Conservation (phyloP, 1,140 invertebrate genomes). For the Andricus grossulariae region DNA sequence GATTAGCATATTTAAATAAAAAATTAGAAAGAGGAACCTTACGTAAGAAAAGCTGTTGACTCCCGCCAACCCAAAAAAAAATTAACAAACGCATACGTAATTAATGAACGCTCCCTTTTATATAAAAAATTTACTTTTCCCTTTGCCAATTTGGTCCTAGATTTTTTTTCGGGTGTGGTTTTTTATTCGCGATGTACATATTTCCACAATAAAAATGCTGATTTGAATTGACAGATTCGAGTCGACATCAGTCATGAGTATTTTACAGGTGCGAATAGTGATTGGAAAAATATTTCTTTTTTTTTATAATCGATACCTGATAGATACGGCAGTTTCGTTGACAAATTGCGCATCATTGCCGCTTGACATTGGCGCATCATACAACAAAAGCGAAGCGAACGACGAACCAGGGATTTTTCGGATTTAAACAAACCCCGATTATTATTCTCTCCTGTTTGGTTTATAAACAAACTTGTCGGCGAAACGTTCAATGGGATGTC, state of each 20-base stretch:
- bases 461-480: constrained; percentile 29
- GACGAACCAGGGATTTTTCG: constrained; percentile 13
- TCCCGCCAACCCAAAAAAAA: too few species aligned
- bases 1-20: too few species aligned
- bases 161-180: too few species aligned
- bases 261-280: constrained; percentile 12
- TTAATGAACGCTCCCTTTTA: too few species aligned
- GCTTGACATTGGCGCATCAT: constrained; percentile 5
- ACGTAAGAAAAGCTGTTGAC: too few species aligned
- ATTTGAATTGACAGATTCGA: not conserved
- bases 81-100: too few species aligned
- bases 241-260: not conserved
- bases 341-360: not conserved
- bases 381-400: constrained; percentile 19
- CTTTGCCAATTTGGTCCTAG: too few species aligned
- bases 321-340: constrained; percentile 22
- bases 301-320: not conserved
- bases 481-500: constrained; percentile 7
- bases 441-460: constrained; percentile 25
- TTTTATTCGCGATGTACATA: too few species aligned
- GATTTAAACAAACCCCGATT: constrained; percentile 26
- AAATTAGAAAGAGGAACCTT: too few species aligned
- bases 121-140: too few species aligned
- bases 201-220: not conserved
- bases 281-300: constrained; percentile 21